Base-by-base conservation (phyloP, 2,888 invertebrate genomes). In the Physocephala rufipes region DNA sequence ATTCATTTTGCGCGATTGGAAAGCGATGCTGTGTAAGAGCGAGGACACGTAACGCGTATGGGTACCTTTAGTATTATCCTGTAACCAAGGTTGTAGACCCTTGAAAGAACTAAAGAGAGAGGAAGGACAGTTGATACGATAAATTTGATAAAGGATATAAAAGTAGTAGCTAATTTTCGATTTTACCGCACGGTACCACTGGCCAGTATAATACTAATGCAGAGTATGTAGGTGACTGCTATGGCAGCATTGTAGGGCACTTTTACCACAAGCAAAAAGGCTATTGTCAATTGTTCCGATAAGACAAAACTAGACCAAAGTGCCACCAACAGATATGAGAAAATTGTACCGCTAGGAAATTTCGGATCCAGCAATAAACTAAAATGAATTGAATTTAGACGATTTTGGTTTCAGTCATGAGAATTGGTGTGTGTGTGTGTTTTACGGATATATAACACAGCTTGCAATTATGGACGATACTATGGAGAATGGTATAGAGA, bases 241-340 rank as follows among this genome's bases (percentile, higher is more conserved):
- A 94, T 90, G 26, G 93, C 92, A 0, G 94, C 94, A 19, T 91
- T 90, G 71, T 94, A 89, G 0, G 92, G 91, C 77, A 92, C 90
- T 82, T 93, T 93, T 0, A 96, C 90, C 21, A 95, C 89, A 90
- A 95, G 90, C 85, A 96, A 87, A 66, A 94, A 89, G 0, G 93
- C 92, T 74, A 96, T 90, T 0, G 95, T 91, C 76, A 95, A 90
- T 82, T 96, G 95, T 82, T 96, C 96, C 0, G 94, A 91, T 78
- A 94, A 91, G 0, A 94, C 89, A 85, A 92, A 95, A 82, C 94
- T 93, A 0, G 94, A 92, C 94, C 95, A 95, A 15, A 96, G 87
- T 0, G 92, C 89, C 4, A 93, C 87, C 5, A 90, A 87, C 79
- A 93, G 91, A 80, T 91, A 90, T 1, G 91, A 80, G 86, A 91